These are phyloP conservation scores for Crocidura indochinensis DNA, from an alignment of 2,797 vertebrate species.

Conservation along the genomic window DNA sequence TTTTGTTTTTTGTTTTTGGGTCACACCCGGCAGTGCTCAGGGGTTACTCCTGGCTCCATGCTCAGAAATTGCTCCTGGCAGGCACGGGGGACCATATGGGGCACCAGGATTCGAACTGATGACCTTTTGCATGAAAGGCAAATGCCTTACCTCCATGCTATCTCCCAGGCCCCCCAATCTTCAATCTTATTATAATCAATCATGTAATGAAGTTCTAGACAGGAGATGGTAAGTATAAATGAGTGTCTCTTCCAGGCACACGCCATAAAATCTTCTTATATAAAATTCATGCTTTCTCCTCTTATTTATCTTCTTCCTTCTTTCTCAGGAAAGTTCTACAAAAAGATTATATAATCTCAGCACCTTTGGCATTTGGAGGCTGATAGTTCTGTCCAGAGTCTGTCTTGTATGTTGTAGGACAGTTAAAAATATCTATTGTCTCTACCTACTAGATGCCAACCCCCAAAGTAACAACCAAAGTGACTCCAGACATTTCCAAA, in stretches of 20 bases:
- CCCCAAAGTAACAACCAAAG: neutral
- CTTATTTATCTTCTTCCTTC: neutral
- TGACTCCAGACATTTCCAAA: slow-evolving; percentile 10
- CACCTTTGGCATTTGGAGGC: neutral
- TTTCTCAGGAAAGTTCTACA: neutral
- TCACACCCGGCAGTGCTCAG: too few species aligned
- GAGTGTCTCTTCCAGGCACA: neutral
- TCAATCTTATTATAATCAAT: neutral
- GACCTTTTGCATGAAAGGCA: too few species aligned
- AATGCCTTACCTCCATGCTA: too few species aligned
- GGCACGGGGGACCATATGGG: too few species aligned
- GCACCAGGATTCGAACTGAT: too few species aligned
- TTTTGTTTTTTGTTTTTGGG: too few species aligned
- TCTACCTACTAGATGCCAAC: neutral
- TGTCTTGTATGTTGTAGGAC: neutral
- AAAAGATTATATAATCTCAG: slow-evolving; percentile 26
- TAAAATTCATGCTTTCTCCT: neutral
- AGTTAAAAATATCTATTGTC: neutral
- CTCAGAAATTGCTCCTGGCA: too few species aligned
- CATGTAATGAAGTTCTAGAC: neutral
- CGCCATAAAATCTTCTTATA: neutral
- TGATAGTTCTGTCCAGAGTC: neutral
- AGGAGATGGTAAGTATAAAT: neutral
- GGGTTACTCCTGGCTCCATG: too few species aligned
- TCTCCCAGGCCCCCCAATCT: too few species aligned